Percentiles rank a stretch among this genome's conserved stretches.
Conservation (phyloP, 2,888 invertebrate species). For the Oscheius onirici region DNA sequence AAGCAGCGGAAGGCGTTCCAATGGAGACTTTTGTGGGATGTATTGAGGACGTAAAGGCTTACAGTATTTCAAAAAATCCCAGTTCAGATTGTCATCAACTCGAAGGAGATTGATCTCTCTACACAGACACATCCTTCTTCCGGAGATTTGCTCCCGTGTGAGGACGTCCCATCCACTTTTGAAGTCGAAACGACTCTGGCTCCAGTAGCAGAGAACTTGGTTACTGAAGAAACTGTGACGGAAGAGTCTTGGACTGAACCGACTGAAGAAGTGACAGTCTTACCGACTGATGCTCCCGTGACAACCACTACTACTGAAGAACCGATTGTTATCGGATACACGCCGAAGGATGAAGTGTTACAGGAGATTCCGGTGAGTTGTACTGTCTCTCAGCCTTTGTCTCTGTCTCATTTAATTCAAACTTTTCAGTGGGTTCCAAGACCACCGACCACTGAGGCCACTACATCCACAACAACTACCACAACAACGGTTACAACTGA, state of each 20-base stretch:
- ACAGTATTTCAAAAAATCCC: neutral
- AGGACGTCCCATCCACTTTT: neutral
- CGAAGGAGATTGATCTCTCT: constrained; percentile 8
- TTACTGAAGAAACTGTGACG: neutral
- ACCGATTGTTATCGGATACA: constrained; percentile 40
- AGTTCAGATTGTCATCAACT: constrained; percentile 13
- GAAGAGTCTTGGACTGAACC: neutral
- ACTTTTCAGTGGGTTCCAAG: no score
- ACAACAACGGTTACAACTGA: constrained; percentile 34
- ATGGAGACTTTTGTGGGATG: constrained; percentile 52
- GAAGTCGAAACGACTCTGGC: neutral
- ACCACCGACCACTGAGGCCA: neutral
- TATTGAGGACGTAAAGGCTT: constrained; percentile 28
- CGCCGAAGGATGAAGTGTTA: constrained; percentile 28
- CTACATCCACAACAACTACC: constrained; percentile 14
- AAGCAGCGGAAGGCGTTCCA: constrained; percentile 44
- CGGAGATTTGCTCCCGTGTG: constrained; percentile 22
- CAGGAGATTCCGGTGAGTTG: neutral
- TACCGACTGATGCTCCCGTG: neutral
- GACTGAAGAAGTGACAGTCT: neutral
- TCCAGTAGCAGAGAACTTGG: no score
- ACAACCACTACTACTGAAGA: constrained; percentile 36
- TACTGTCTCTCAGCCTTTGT: no score
- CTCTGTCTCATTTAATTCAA: no score
- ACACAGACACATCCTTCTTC: neutral